Evolutionary conservation across 2,797 vertebrate species (phyloP).

Genomic region (Oreochromis mossambicus): DNA sequence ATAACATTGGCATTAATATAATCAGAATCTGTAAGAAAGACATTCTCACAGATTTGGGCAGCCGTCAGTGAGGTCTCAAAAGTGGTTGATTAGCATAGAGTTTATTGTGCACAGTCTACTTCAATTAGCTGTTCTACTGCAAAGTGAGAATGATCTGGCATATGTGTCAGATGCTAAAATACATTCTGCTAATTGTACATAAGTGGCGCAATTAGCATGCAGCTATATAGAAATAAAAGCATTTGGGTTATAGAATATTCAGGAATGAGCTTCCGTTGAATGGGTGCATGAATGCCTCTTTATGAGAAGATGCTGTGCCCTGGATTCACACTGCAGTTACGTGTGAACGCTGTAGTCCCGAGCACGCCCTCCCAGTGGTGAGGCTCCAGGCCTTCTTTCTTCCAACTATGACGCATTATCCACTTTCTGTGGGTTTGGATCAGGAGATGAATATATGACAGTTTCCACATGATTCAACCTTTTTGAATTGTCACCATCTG

Average conservation of each 20-base stretch:
- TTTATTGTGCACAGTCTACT: neutral
- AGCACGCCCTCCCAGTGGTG: conserved; percentile 3
- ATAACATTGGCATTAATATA: neutral
- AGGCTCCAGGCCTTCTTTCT: conserved; percentile 12
- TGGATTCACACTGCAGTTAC: conserved; percentile 3
- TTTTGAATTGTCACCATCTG: conserved; percentile 28
- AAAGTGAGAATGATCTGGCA: neutral
- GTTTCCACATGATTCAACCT: conserved; percentile 9
- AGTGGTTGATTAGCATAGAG: neutral
- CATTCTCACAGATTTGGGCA: neutral
- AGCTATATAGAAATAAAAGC: neutral
- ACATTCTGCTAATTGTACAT: conserved; percentile 1
- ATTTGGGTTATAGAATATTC: conserved; percentile 1
- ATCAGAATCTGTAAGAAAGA: neutral
- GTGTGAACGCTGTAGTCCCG: neutral
- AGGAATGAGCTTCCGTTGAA: conserved; percentile 1
- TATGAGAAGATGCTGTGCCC: conserved; percentile 8
- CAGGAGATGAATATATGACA: neutral
- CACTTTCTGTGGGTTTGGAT: neutral
- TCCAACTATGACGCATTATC: neutral
- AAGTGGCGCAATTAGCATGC: conserved; percentile 14
- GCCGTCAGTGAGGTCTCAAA: neutral
- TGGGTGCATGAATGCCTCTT: conserved; percentile 15
- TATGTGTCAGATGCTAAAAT: neutral
- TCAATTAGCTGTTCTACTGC: neutral